Evolutionary conservation across 2,113 vertebrate species (phyloP), one percentile per base, ranked within the genome.

Genomic region (Rhinogobius similis): DNA sequence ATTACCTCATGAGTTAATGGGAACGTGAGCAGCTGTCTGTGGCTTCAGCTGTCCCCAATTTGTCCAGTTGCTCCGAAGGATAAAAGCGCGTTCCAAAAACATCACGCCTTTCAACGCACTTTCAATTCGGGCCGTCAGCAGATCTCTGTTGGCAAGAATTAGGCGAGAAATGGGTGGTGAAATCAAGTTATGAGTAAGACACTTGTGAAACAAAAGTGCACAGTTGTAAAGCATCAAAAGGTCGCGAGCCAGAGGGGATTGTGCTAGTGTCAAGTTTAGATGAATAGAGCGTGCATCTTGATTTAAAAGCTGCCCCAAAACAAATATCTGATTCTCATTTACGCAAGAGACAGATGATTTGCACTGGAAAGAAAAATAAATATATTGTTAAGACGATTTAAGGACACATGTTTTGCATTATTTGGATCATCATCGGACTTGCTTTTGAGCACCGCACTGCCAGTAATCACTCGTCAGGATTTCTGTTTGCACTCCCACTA

Each of bases 11-110:
- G 69, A 62, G 44, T 68, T 65, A 72, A 53, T 41, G 63, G 16
- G 52, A 20, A 73, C 29, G 41, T n/a, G 6, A 72, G 44, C 59
- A 73, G 64, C 70, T 61, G 71, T 62, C 46, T 44, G 58, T 79
- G 83, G 70, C 21, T 74, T 79, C 73, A 87, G 77, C 87, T 85
- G 81, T 85, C 85, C 43, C 78, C 70, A 73, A 58, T 88, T 86
- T 84, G 76, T 81, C 68, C 58, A 61, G 32, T 61, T 85, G 53
- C 70, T 81, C 65, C 26, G 63, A 62, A 65, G 56, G 53, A 73
- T 46, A 62, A 64, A 72, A 64, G 18, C 36, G 61, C 8, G 0
- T 2, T 73, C 32, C 24, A 36, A 61, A 68, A 70, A 65, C 68
- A 70, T 70, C 71, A 85, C 39, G 78, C 75, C 72, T 73, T 79